Base-by-base conservation (phyloP, 2,113 vertebrate species). In the Albula goreensis region DNA sequence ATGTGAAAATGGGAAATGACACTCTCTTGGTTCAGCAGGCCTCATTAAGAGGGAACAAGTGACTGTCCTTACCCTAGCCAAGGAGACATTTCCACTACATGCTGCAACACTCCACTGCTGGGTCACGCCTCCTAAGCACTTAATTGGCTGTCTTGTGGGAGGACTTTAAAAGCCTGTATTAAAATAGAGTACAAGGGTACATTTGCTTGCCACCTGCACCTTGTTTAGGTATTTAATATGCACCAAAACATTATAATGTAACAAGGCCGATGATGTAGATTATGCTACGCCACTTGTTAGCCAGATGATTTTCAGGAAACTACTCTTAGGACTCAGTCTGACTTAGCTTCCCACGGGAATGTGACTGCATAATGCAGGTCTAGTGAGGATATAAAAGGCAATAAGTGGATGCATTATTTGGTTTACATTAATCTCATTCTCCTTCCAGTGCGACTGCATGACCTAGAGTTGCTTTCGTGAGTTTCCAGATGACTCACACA, bases 111-210 rank as follows among this genome's bases (percentile, higher is more conserved):
- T 85, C 22, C 70, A 74, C 70, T 74, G 70, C 25, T 74, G 25
- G 70, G 70, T 74, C 85, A 85, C 56, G 49, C 78, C 85, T 78
- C 79, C 80, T 85, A 81, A 80, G 85, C 78, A 63, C 85, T 80
- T 85, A 85, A 85, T 81, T 85, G 85, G 78, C 52, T 80, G 78
- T 85, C 85, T 81, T 85, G 60, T 66, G 78, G 78, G 85, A 81
- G 78, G 85, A 66, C 78, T 80, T 85, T 63, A 84, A 48, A 52
- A 10, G 56, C 41, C 56, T 15, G 13, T 63, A 53, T 81, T 78
- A 66, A 85, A n/a, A 15, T 80, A 50, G 22, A 19, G 56, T 41
- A 13, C 84, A 85, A 63, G 84, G 19, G 78, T 81, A 85, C 80
- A 85, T 80, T 80, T 63, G 19, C 17, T 50, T 8, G 56, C 57